Evolutionary conservation across 2,797 vertebrate genomes (phyloP).

Genomic region (Halcyon smyrnensis): DNA sequence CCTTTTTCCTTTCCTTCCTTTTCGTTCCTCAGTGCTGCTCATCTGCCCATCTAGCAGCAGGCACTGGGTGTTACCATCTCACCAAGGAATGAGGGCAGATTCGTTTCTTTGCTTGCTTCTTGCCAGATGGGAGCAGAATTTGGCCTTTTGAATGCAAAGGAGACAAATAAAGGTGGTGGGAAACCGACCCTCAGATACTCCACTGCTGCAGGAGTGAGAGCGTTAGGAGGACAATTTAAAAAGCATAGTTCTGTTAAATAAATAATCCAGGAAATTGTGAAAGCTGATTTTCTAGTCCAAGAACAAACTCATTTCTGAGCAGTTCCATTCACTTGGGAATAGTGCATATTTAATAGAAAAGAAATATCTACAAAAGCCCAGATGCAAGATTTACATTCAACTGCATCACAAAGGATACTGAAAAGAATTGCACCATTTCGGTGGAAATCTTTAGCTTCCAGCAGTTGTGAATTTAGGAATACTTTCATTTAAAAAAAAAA

Average conservation of each 20-base stretch:
- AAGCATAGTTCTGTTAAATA: slow-evolving; percentile 36
- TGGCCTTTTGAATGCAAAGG: not conserved
- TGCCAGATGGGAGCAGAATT: not conserved
- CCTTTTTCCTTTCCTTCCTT: no score
- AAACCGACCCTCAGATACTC: not conserved
- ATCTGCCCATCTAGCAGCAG: not conserved
- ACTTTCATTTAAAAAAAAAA: slow-evolving; percentile 44
- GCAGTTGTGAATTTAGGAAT: slow-evolving; percentile 30
- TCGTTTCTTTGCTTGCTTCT: not conserved
- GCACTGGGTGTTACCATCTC: not conserved
- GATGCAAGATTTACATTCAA: slow-evolving; percentile 47
- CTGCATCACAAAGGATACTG: slow-evolving; percentile 30
- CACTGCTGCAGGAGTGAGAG: not conserved
- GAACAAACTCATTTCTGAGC: slow-evolving; percentile 55
- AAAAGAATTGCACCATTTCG: slow-evolving; percentile 32
- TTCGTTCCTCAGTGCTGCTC: not conserved
- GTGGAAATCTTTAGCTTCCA: slow-evolving; percentile 41
- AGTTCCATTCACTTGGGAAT: slow-evolving; percentile 56
- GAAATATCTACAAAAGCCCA: slow-evolving; percentile 45
- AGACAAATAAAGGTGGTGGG: not conserved
- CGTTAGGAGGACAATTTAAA: not conserved
- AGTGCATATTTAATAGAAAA: slow-evolving; percentile 60
- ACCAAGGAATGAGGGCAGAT: not conserved
- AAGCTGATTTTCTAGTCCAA: slow-evolving; percentile 54
- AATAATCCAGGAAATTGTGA: slow-evolving; percentile 38